phyloP scores from a whole-genome alignment of 2,113 vertebrate species.

The Collichthys lucidus region DNA sequence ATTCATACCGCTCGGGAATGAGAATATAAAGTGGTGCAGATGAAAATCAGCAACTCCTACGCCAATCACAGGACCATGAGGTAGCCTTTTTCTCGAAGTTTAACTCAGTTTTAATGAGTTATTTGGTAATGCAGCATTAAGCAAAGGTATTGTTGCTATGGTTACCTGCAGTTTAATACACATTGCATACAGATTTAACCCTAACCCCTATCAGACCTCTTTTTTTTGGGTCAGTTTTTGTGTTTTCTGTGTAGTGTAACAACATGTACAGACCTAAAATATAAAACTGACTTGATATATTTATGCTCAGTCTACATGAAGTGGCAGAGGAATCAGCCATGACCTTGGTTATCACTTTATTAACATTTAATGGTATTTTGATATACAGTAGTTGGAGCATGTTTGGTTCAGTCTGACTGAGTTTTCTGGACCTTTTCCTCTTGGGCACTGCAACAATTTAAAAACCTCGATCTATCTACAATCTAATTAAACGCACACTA shows the following conservation, averaged over 20 bases:
- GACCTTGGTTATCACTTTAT: not conserved
- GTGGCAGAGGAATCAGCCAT: not conserved
- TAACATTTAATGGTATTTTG: not conserved
- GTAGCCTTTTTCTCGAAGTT: slow-evolving; percentile 3
- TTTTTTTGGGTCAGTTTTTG: too few relatives aligned
- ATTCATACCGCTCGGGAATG: not conserved
- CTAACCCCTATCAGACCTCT: too few relatives aligned
- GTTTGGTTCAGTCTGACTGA: not conserved
- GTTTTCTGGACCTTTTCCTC: not conserved
- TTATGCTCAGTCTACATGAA: not conserved
- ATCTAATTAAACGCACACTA: slow-evolving; percentile 5
- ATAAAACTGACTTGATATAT: too few relatives aligned
- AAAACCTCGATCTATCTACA: not conserved
- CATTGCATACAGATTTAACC: not conserved
- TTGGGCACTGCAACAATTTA: not conserved
- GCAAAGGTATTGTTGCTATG: slow-evolving; percentile 15
- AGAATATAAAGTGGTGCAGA: not conserved
- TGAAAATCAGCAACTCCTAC: not conserved
- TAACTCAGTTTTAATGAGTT: not conserved
- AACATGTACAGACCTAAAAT: too few relatives aligned
- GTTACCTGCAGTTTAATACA: slow-evolving; percentile 13
- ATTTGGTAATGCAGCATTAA: not conserved
- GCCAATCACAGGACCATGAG: not conserved
- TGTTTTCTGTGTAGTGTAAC: too few relatives aligned
- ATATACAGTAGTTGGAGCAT: too few relatives aligned